These are phyloP conservation scores for Enteromius afrohamiltoni DNA, from an alignment of 2,797 vertebrate genomes.

Conservation along the genomic window DNA sequence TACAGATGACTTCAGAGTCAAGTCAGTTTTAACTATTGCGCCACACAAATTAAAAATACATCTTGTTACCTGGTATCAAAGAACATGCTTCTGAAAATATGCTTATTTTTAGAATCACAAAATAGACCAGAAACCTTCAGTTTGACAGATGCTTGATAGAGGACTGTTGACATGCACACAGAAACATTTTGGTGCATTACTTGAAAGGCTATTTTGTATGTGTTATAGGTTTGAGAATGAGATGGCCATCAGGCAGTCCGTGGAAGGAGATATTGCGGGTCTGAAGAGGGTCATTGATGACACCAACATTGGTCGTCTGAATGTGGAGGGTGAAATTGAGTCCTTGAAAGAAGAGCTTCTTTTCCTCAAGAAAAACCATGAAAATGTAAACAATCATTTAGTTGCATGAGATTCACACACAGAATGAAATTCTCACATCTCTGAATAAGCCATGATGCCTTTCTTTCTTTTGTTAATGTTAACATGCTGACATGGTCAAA, in stretches of 20 bases:
- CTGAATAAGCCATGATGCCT: neutral
- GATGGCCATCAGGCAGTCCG: slow-evolving; percentile 86
- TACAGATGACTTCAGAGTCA: slow-evolving; percentile 91
- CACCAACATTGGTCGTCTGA: slow-evolving; percentile 86
- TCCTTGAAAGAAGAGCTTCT: slow-evolving; percentile 87
- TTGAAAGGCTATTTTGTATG: neutral
- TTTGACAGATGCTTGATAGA: neutral
- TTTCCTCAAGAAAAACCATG: slow-evolving; percentile 89
- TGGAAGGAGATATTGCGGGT: slow-evolving; percentile 87
- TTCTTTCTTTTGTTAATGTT: neutral
- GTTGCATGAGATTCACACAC: neutral
- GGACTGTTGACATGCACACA: neutral
- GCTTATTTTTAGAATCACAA: neutral
- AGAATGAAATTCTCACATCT: neutral
- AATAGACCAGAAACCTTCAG: slow-evolving; percentile 2
- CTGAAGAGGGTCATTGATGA: slow-evolving; percentile 90
- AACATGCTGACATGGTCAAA: neutral
- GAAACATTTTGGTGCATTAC: neutral
- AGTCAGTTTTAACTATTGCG: slow-evolving; percentile 75
- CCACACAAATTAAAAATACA: neutral
- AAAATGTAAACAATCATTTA: slow-evolving; percentile 72
- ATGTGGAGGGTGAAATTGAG: slow-evolving; percentile 90
- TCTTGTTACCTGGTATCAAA: neutral
- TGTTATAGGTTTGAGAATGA: slow-evolving; percentile 86
- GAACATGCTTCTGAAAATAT: neutral